Conservation (phyloP, 2,113 vertebrate genomes). For the Sander lucioperca region DNA sequence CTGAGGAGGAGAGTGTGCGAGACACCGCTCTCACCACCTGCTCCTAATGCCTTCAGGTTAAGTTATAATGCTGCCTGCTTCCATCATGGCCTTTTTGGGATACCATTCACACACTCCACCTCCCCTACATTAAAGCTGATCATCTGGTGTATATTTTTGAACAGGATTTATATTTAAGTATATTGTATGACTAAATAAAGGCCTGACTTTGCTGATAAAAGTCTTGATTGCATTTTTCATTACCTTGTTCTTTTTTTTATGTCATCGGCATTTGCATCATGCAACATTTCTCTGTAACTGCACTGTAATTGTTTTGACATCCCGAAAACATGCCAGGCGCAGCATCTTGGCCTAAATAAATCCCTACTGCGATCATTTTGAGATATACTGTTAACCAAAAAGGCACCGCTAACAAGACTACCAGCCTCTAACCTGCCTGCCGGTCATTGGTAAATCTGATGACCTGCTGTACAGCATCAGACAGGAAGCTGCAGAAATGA, state of each 20-base stretch:
- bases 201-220: neutral
- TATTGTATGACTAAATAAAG: neutral
- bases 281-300: neutral
- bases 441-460: neutral
- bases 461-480: neutral
- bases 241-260: neutral
- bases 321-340: neutral
- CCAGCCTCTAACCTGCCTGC: neutral
- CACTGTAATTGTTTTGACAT: no score
- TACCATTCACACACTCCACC: neutral
- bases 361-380: neutral
- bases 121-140: neutral
- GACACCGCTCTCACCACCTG: constrained; percentile 50
- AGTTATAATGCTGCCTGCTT: constrained; percentile 14
- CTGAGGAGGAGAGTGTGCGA: constrained; percentile 1
- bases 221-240: neutral
- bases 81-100: neutral
- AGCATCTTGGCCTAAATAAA: neutral
- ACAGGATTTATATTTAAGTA: neutral
- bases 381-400: constrained; percentile 3
- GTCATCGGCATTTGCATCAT: neutral
- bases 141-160: neutral
- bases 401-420: neutral
- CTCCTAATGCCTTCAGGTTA: constrained; percentile 57
- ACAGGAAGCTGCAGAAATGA: neutral